Base-by-base conservation (phyloP, 2,888 invertebrate species). In the Leucophenga maculata region DNA sequence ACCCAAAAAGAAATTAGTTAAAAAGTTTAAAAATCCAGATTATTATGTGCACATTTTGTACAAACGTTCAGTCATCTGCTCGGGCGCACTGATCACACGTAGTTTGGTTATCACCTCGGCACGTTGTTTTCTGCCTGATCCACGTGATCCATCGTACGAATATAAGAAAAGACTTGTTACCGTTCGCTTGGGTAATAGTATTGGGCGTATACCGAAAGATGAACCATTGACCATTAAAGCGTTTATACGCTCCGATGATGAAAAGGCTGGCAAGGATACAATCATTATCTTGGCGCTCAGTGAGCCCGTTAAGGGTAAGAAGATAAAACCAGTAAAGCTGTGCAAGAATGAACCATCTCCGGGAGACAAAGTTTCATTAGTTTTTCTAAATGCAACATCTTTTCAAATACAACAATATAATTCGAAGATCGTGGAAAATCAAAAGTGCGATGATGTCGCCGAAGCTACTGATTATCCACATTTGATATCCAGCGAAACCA, bases 41-140 rank as follows among this genome's bases (percentile, higher is more conserved):
- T 79, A 39, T 69, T 79, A 80, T 46, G 75, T 76, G 13, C 54
- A 68, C 18, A 26, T 79, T 1, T 22, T 74, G 3, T 54, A 80
- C 31, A 70, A 50, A 13, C 65, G 55, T 0, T 75, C 80, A 2
- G 69, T 76, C 8, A 18, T 76, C 1, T 79, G 79, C 22, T 20
- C 72, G 0, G 79, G 79, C 0, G 72, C 74, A 1, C 60, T 79
- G 0, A 75, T 79, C 39, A 70, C 74, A 0, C 70, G 26, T 0
- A 70, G 78, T 0, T 73, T 80, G 78, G 18, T 79, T 11, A 52
- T 80, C 1, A 79, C 79, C 1, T 77, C 79, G 6, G 22, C 77
- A 0, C 69, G 65, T 6, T 79, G 79, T 14, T 79, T 79, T 44
- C 0, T 46, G 8, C 1, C 60, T 0, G 44, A 54, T 0, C n/a